Evolutionary conservation across 2,797 vertebrate genomes (phyloP), one percentile per base, ranked within the genome.

Genomic region (Chromobotia macracanthus): DNA sequence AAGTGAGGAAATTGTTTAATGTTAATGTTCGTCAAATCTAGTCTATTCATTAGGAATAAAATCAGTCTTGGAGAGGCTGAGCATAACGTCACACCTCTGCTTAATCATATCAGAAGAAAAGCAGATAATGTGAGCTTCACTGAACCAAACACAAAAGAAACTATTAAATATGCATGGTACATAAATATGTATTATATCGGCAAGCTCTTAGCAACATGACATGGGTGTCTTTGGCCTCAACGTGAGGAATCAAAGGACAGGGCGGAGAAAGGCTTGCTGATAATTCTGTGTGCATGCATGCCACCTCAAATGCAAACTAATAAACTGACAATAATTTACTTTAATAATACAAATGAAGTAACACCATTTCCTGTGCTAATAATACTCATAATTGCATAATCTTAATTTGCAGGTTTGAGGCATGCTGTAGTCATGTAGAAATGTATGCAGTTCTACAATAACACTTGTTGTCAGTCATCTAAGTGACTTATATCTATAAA

Each of bases 31-130:
- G 83, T 84, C 65, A 88, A 86, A 89, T 89, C 88, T 90, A 90
- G 89, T 85, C 89, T 91, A 90, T 92, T 92, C 92, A 92, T 92
- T 88, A 87, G 83, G 84, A 90, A 89, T 91, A 91, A 91, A 89
- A 90, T 93, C 90, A 93, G 87, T 82, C 87, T 89, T 87, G 73
- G 85, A 86, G 84, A 91, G 86, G 87, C 85, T 77, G 87, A 87
- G 87, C 85, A 76, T 85, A 83, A 87, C 89, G 70, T 85, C 85
- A 80, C 78, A 87, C 83, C 85, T 70, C 41, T 67, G 68, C 87
- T 91, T 88, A 89, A 90, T 90, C 89, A 91, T 89, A 88, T 91
- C 83, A 77, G 19, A 82, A 72, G 77, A 79, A n/a, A 75, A 75
- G 35, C 25, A 87, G 86, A 88, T 85, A 89, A 76, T 76, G 75